Conservation (phyloP, 2,113 vertebrate genomes). For the Microtus richardsoni region DNA sequence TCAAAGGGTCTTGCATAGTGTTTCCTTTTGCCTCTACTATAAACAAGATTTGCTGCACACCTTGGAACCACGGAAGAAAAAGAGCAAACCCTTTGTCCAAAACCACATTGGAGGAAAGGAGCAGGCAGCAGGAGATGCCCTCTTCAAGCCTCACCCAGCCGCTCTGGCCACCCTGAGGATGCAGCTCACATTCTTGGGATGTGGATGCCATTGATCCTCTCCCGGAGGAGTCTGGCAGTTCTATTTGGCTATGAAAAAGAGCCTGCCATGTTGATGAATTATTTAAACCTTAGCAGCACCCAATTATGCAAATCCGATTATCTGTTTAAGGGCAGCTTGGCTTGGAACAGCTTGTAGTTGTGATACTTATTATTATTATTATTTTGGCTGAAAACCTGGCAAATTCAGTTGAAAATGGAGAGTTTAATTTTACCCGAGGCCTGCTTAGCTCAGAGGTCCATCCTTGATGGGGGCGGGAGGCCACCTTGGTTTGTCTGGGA, state of each 20-base stretch:
- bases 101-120: neutral
- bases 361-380: conserved; percentile 81
- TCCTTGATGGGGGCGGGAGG: conserved; percentile 11
- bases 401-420: conserved; percentile 79
- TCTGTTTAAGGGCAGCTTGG: conserved; percentile 87
- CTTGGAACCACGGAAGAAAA: neutral
- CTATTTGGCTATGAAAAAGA: conserved; percentile 80
- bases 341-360: conserved; percentile 86
- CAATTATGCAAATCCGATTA: conserved; percentile 89
- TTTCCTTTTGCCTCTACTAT: conserved; percentile 28
- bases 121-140: neutral
- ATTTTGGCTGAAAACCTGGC: conserved; percentile 70
- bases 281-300: conserved; percentile 84
- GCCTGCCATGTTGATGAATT: conserved; percentile 81
- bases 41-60: neutral
- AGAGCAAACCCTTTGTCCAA: neutral
- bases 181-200: conserved; percentile 47
- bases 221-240: conserved; percentile 73
- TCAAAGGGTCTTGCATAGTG: neutral
- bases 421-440: conserved; percentile 64
- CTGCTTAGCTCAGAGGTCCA: conserved; percentile 38
- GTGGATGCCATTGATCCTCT: conserved; percentile 61
- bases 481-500: neutral
- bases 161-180: neutral
- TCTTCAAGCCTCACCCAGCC: neutral